phyloP scores from a whole-genome alignment of 2,113 vertebrate species.

The Anoura caudifer region DNA sequence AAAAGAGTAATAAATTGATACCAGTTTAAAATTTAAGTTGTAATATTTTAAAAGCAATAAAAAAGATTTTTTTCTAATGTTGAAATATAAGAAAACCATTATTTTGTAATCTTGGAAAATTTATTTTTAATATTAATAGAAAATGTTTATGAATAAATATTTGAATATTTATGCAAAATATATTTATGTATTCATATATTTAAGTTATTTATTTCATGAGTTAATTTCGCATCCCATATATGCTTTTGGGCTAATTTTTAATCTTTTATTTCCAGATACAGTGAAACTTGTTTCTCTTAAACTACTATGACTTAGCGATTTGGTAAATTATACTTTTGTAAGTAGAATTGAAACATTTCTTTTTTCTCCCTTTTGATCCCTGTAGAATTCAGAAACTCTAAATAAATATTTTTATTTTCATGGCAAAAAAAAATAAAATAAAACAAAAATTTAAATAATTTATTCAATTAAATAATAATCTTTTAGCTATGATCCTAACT shows the following conservation, averaged over 20 bases:
- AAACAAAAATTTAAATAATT: not conserved
- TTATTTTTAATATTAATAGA: not conserved
- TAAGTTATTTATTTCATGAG: not conserved
- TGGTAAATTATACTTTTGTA: no score
- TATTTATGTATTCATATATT: not conserved
- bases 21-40: conserved; percentile 31
- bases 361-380: no score
- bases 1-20: not conserved
- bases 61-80: not conserved
- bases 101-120: not conserved
- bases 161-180: not conserved
- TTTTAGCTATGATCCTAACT: not conserved
- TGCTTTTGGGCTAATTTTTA: not conserved
- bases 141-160: not conserved
- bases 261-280: no score
- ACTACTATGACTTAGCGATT: no score
- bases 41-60: conserved; percentile 8
- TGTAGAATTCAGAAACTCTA: no score
- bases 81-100: not conserved
- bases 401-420: no score
- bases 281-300: no score
- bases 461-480: not conserved
- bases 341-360: no score
- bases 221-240: conserved; percentile 5
- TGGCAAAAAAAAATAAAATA: no score